Evolutionary conservation across 2,888 invertebrate species (phyloP), one percentile per base, ranked within the genome.

Genomic region (Lypha dubia): DNA sequence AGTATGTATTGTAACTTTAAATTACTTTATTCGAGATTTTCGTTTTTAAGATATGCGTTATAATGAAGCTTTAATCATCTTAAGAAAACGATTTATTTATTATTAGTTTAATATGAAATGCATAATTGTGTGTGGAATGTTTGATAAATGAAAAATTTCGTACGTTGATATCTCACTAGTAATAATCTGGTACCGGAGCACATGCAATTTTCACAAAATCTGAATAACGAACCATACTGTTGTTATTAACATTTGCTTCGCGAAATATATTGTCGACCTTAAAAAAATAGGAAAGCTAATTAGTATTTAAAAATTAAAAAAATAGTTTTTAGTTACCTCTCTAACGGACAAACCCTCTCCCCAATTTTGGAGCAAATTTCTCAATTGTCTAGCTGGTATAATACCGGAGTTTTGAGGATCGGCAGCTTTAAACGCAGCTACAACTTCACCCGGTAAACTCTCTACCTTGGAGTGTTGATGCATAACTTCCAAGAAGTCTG

Each of bases 401-500:
- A 94, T 94, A 0, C 96, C 97, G 75, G 93, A 95, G 86, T 95
- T 95, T 11, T 94, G 93, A 0, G 94, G 93, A 92, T 98, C 98
- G 11, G 95, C 97, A 0, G 98, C 98, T 90, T 95, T 95, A 92
- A 99, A 98, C 0, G 98, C 98, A 68, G 96, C 96, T 67, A 98
- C 95, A 0, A 94, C 94, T 93, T 94, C 91, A 7, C 96, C 95
- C 44, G 95, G 93, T 0, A 92, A 83, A 87, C 91, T 92, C 77
- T 92, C 92, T 9, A 92, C 91, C 90, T 93, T 93, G 35, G 96
- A 97, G 91, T 98, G 98, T 75, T 96, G 95, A 90, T 98, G 98
- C 97, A 98, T 97, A 1, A 98, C 97, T 90, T 98, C 98, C 62
- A 99, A 92, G 90, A 99, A 98, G 89, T 98, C 98, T 0, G 98